Conservation (phyloP, 64 coral and sea anemone species). For the Hydrozoanthus tunicans region DNA sequence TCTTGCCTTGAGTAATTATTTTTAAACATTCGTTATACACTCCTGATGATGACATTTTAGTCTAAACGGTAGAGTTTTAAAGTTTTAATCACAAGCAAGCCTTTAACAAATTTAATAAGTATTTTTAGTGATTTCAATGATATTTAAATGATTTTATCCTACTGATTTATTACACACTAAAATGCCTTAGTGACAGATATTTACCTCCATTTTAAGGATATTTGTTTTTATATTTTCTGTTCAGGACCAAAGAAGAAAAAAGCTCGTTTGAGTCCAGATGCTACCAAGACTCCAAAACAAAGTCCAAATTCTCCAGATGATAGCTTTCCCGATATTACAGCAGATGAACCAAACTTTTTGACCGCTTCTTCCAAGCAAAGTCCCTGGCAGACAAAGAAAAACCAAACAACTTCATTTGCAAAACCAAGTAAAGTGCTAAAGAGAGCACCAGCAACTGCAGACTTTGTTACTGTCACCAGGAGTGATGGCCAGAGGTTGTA, state of each 20-base stretch:
- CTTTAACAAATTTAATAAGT: no score
- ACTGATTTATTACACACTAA: no score
- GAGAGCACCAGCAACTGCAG: constrained; percentile 41
- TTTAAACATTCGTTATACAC: no score
- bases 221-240: neutral
- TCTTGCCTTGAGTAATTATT: no score
- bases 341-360: neutral
- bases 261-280: constrained; percentile 24
- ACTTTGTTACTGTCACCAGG: constrained; percentile 26
- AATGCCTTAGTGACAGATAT: no score
- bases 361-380: neutral
- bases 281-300: neutral
- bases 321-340: neutral
- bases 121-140: no score
- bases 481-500: constrained; percentile 44
- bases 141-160: no score
- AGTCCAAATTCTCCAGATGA: neutral
- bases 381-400: neutral
- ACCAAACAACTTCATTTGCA: neutral
- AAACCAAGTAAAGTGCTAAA: constrained; percentile 15
- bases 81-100: no score
- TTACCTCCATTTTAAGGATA: no score
- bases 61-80: no score
- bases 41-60: no score
- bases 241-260: constrained; percentile 56